Conservation (phyloP, 2,888 invertebrate species). For the Ophioninae sp. region DNA sequence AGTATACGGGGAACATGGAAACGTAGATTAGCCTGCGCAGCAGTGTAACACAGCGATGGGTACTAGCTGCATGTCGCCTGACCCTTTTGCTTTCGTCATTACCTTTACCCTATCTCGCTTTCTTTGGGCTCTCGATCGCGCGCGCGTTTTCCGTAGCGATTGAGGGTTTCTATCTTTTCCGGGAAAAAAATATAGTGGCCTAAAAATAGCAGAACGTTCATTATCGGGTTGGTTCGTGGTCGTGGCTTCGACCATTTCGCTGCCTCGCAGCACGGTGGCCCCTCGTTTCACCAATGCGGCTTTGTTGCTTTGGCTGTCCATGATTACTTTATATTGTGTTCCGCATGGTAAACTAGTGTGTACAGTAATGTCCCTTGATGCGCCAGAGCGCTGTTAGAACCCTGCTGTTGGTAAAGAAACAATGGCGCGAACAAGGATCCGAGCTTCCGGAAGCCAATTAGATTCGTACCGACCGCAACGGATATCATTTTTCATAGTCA, state of each 20-base stretch:
- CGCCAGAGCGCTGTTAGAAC: constrained; percentile 17
- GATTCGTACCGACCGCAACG: constrained; percentile 45
- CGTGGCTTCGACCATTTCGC: constrained; percentile 45
- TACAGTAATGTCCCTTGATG: constrained; percentile 33
- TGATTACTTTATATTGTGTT: constrained; percentile 13
- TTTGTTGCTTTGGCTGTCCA: constrained; percentile 18
- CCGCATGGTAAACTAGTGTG: constrained; percentile 13
- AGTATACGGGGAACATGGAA: neutral
- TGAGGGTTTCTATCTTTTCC: constrained; percentile 39
- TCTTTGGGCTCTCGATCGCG: neutral
- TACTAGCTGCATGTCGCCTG: constrained; percentile 16
- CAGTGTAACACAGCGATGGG: neutral
- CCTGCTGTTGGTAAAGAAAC: constrained; percentile 28
- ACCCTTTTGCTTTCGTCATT: constrained; percentile 35
- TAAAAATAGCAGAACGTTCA: constrained; percentile 33
- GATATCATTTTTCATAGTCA: constrained; percentile 49
- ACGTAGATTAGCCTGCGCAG: neutral
- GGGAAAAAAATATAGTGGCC: constrained; percentile 33
- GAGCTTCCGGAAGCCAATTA: constrained; percentile 56
- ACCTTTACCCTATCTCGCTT: constrained; percentile 35
- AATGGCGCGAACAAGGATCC: constrained; percentile 51
- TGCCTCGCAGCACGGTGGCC: constrained; percentile 17
- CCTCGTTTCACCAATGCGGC: constrained; percentile 47
- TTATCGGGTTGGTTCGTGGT: constrained; percentile 48
- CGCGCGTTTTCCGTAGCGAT: constrained; percentile 7